These are phyloP conservation scores for Trematocara variabile DNA, from an alignment of 2,113 vertebrate species.

Conservation along the genomic window DNA sequence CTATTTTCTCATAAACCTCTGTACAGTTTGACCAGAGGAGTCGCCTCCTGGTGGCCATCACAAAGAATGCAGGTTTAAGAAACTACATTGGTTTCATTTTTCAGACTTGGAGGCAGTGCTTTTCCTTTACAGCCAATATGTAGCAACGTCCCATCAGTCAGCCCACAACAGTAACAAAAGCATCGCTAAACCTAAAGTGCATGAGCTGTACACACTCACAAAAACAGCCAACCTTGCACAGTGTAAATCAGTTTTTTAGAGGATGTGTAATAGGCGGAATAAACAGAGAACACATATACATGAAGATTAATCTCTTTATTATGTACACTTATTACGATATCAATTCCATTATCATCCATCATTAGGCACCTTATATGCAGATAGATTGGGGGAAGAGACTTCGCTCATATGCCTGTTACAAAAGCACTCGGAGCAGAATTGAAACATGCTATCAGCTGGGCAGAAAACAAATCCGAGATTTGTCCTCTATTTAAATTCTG, in stretches of 20 bases:
- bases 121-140: background rate
- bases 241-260: background rate
- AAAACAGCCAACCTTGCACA: background rate
- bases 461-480: background rate
- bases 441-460: conserved; percentile 41
- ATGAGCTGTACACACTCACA: background rate
- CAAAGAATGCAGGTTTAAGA: background rate
- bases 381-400: conserved; percentile 33
- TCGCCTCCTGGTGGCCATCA: background rate
- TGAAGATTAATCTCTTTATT: conserved; percentile 51
- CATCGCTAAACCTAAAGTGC: background rate
- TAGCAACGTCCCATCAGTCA: background rate
- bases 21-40: background rate
- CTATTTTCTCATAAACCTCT: background rate
- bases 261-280: background rate
- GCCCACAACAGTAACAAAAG: background rate
- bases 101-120: background rate
- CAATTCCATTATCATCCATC: conserved; percentile 52
- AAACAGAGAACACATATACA: background rate
- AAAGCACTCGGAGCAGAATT: conserved; percentile 38
- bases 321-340: conserved; percentile 53
- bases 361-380: conserved; percentile 64
- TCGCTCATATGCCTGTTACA: conserved; percentile 56
- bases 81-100: background rate
- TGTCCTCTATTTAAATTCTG: background rate